These are phyloP conservation scores for Prinia subflava DNA, from an alignment of 2,113 vertebrate species.

Conservation along the genomic window DNA sequence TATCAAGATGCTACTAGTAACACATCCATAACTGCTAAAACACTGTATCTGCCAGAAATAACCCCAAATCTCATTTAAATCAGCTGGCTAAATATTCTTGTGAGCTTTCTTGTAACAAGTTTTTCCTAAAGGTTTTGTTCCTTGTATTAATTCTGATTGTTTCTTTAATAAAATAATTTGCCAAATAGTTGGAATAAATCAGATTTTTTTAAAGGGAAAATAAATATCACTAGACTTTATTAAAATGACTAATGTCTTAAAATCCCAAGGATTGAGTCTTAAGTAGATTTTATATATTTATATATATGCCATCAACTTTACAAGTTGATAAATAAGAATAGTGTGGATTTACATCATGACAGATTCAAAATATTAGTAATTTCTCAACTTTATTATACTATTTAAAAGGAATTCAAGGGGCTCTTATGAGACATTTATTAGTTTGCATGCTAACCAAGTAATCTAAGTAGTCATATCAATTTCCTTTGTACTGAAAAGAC, in stretches of 20 bases:
- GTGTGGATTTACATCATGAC: not conserved
- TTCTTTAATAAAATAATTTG: not conserved
- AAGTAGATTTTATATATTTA: not conserved
- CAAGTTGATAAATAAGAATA: not conserved
- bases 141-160: not conserved
- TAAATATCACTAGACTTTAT: not conserved
- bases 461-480: not conserved
- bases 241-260: not conserved
- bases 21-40: not conserved
- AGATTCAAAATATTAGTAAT: not conserved
- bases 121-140: not conserved
- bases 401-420: not conserved
- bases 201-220: not conserved
- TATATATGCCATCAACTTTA: not conserved
- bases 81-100: rapidly evolving
- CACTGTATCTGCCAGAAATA: not conserved
- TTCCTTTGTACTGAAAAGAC: not conserved
- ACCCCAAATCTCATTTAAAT: not conserved
- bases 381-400: not conserved
- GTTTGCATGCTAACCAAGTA: not conserved
- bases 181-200: not conserved
- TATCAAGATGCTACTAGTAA: not conserved
- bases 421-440: not conserved
- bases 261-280: not conserved
- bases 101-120: not conserved